phyloP scores from a whole-genome alignment of 2,888 invertebrate genomes.

The Operophtera brumata region DNA sequence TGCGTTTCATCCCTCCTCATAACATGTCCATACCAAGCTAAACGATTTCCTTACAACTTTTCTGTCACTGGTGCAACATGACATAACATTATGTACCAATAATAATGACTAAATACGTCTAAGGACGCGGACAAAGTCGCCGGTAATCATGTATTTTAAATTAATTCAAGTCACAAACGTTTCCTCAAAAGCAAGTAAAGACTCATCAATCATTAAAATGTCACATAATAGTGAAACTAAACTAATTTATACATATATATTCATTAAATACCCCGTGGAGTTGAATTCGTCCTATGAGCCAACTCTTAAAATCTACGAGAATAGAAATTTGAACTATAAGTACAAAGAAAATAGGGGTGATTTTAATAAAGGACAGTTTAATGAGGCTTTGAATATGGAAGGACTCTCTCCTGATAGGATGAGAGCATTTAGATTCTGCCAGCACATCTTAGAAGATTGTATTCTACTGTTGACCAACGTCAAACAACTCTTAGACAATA shows the following conservation, averaged over 20 bases:
- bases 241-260: conserved; percentile 29
- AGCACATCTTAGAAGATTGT: neutral
- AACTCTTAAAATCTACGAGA: conserved; percentile 21
- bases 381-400: conserved; percentile 44
- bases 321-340: conserved; percentile 10
- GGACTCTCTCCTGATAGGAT: conserved; percentile 62
- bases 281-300: conserved; percentile 29
- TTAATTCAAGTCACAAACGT: conserved; percentile 5
- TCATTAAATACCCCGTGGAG: conserved; percentile 16
- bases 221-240: conserved; percentile 35
- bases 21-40: no score
- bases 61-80: no score
- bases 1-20: no score
- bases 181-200: conserved; percentile 7
- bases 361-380: neutral
- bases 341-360: neutral
- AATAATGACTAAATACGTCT: no score
- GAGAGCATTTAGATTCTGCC: conserved; percentile 48
- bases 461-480: neutral
- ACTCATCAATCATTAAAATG: conserved; percentile 30
- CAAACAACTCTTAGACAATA: no score
- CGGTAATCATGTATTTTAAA: neutral
- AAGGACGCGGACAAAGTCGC: neutral
- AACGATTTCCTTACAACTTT: no score
- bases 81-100: no score